Evolutionary conservation across 2,113 vertebrate species (phyloP).

Genomic region (Phylloscopus trochilus): DNA sequence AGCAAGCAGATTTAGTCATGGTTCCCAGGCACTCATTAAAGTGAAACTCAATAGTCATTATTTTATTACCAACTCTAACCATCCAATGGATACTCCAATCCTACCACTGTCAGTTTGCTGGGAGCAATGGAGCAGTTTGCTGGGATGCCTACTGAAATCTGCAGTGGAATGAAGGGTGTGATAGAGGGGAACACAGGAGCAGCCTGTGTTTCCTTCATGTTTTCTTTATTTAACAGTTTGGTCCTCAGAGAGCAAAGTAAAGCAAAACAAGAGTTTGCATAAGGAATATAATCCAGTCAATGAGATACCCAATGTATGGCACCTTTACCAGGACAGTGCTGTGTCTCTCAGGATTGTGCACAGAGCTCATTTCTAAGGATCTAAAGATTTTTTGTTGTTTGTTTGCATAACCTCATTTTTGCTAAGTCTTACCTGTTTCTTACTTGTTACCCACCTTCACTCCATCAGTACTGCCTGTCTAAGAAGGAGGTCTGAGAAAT

Average conservation of each 20-base stretch:
- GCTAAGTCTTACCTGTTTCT: background rate
- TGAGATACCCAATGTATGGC: background rate
- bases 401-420: background rate
- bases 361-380: background rate
- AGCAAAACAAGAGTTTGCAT: background rate
- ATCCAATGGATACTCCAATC: background rate
- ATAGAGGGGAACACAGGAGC: background rate
- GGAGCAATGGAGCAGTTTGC: background rate
- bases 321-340: background rate
- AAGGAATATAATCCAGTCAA: background rate
- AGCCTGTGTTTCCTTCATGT: background rate
- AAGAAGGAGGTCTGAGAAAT: background rate
- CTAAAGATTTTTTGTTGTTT: background rate
- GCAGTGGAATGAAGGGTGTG: background rate
- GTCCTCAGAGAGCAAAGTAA: background rate
- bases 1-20: slow-evolving; percentile 25
- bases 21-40: slow-evolving; percentile 2
- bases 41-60: slow-evolving; percentile 27
- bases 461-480: background rate
- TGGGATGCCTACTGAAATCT: background rate
- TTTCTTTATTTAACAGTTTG: background rate
- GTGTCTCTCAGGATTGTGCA: background rate
- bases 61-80: slow-evolving; percentile 4
- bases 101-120: background rate
- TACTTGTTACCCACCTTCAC: background rate